Percentiles rank a stretch among this genome's conserved stretches.
Evolutionary conservation across 2,888 invertebrate genomes (phyloP).

Genomic region (Cephus rjabovi): DNA sequence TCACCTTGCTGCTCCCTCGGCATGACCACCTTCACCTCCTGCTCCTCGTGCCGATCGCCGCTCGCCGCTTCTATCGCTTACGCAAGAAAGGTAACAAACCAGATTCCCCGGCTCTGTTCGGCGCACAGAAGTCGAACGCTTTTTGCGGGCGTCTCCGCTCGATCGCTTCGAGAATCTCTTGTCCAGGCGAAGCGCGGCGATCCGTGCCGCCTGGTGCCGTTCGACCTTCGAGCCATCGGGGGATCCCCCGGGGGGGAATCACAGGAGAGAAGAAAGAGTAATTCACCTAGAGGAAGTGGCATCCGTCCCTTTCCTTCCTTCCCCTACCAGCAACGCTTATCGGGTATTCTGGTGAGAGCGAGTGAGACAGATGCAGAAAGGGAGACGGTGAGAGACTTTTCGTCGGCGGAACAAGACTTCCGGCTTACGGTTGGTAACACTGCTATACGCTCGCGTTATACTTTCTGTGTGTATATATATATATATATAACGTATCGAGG

Average conservation of each 20-base stretch:
- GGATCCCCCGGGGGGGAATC: background rate
- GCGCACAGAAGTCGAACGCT: conserved; percentile 17
- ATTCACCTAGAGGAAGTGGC: conserved; percentile 8
- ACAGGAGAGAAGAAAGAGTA: conserved; percentile 13
- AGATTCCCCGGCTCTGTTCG: conserved; percentile 24
- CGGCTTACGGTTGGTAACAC: no score
- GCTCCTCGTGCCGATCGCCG: conserved; percentile 7
- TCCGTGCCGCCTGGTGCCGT: conserved; percentile 11
- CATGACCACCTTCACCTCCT: conserved; percentile 3
- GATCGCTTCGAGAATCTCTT: background rate
- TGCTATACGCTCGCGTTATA: no score
- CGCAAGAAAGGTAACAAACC: conserved; percentile 7
- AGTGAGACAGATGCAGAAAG: background rate
- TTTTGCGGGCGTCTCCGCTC: conserved; percentile 9
- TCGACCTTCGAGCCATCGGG: background rate
- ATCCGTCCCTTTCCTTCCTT: no score
- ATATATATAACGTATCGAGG: no score
- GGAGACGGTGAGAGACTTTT: background rate
- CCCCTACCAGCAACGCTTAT: background rate
- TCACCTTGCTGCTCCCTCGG: conserved; percentile 22
- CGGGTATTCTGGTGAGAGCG: background rate
- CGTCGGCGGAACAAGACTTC: no score
- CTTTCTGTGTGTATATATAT: no score
- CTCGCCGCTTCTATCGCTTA: conserved; percentile 12
- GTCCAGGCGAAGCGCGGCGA: conserved; percentile 9